A percentile compares a stretch with the other conserved stretches of the same genome.
Evolutionary conservation across 2,113 vertebrate species (phyloP).

Genomic region (Megalops atlanticus): DNA sequence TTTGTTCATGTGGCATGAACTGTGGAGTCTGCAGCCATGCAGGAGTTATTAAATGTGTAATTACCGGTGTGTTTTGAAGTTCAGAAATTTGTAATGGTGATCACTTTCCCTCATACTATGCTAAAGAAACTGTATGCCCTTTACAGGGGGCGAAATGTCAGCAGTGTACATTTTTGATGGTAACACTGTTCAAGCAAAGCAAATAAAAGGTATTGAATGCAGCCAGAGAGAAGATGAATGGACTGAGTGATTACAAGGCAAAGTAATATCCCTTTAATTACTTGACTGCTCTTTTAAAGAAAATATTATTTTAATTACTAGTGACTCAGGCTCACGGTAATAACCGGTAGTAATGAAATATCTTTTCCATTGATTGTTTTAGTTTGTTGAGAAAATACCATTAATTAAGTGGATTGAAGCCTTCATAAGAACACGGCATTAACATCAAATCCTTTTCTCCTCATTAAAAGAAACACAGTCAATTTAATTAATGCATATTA

Average conservation of each 20-base stretch:
- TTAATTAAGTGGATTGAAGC: slow-evolving; percentile 88
- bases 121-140: too few relatives aligned
- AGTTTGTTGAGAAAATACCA: slow-evolving; percentile 82
- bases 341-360: slow-evolving; percentile 56
- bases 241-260: background rate
- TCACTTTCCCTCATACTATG: too few relatives aligned
- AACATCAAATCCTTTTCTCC: slow-evolving; percentile 90
- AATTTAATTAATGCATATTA: slow-evolving; percentile 98
- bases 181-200: background rate
- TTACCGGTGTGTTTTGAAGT: too few relatives aligned
- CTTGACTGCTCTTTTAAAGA: slow-evolving; percentile 34
- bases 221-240: background rate
- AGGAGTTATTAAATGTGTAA: too few relatives aligned
- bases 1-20: too few relatives aligned
- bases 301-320: slow-evolving; percentile 55
- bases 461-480: slow-evolving; percentile 94
- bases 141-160: background rate
- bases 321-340: slow-evolving; percentile 44
- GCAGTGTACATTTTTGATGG: background rate
- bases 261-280: slow-evolving; percentile 43
- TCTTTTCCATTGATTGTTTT: slow-evolving; percentile 82
- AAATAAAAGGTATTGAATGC: background rate
- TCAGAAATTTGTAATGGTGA: too few relatives aligned
- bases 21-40: too few relatives aligned
- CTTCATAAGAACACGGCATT: slow-evolving; percentile 88